A percentile compares a stretch with the other conserved stretches of the same genome.
These are phyloP conservation scores for Miichthys miiuy DNA, from an alignment of 2,797 vertebrate genomes.

Conservation along the genomic window DNA sequence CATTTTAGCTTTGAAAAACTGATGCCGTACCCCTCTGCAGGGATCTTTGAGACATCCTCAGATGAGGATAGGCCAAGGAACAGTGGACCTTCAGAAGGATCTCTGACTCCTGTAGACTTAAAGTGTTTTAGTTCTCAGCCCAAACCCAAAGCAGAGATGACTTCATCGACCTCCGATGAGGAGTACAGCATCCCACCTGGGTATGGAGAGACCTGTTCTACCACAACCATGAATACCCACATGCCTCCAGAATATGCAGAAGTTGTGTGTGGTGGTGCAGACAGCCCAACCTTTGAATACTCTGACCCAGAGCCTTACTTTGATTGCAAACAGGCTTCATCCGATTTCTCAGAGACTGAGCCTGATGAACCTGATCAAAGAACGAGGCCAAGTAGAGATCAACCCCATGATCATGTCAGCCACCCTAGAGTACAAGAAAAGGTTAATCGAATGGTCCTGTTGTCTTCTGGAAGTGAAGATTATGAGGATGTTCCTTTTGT, in stretches of 20 bases:
- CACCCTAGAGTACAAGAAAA: conserved; percentile 26
- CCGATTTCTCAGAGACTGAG: conserved; percentile 79
- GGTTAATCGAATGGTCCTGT: conserved; percentile 32
- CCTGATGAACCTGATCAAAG: conserved; percentile 50
- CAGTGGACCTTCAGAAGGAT: conserved; percentile 54
- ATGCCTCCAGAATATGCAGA: conserved; percentile 42
- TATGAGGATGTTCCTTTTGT: conserved; percentile 82
- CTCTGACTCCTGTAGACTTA: conserved; percentile 31
- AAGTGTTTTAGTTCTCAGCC: conserved; percentile 45
- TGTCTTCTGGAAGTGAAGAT: conserved; percentile 81
- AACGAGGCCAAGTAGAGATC: conserved; percentile 11
- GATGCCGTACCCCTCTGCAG: conserved; percentile 26
- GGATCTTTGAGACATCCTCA: conserved; percentile 31
- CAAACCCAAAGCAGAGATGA: conserved; percentile 41
- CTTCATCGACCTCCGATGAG: conserved; percentile 64
- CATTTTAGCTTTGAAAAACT: conserved; percentile 77
- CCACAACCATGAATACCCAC: conserved; percentile 1
- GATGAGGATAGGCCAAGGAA: conserved; percentile 35
- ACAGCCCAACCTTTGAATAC: conserved; percentile 58
- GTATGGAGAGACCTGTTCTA: conserved; percentile 38
- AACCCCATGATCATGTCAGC: conserved; percentile 6
- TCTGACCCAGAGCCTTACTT: conserved; percentile 80
- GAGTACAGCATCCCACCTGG: conserved; percentile 54
- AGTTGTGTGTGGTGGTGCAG: conserved; percentile 20
- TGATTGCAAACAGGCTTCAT: conserved; percentile 78